Evolutionary conservation across 30 jellyfish, hydroid and myxozoan genomes (phyloP), one percentile per base, ranked within the genome.

Genomic region (Mastigias papua): DNA sequence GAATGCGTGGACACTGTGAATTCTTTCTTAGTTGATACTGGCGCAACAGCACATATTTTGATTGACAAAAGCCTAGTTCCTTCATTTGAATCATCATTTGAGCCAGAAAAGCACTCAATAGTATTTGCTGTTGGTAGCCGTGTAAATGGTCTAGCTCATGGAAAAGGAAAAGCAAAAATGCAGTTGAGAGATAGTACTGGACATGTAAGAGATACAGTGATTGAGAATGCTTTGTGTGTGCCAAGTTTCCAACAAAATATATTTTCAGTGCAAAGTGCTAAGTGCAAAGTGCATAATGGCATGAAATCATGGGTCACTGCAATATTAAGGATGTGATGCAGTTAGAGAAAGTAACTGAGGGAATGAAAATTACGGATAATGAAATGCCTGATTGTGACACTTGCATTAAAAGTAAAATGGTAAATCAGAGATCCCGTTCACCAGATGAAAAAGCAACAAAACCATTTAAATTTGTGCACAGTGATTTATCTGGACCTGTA

Each of bases 41-140:
- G 94, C 31, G 91, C 81, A 28, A 80, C 90, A 11, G 64, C 90
- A 35, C 90, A 1, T 63, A 22, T 48, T n/a, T 31, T 77, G 48
- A 77, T 42, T 25, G 49, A 49, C 28, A 61, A 54, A 22, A 42
- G 30, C 81, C 25, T 57, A 63, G 26, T 80, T 80, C 68, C 54
- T 42, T 42, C 54, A 42, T 42, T 42, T 42, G 54, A 42, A 42
- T 42, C 54, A 49, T 49, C 31, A 29, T 77, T 77, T 57, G 69
- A 73, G 33, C 79, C 79, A 67, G 79, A 33, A 35, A 48, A 73
- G 37, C 91, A 80, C 48, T 80, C n/a, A 29, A 80, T 80, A 27
- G 90, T 57, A 86, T 64, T 80, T 46, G 90, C 90, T 29, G 90
- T 57, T 80, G 90, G 90, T n/a, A 58, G 86, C 28, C 64, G 61